Evolutionary conservation across 1,140 invertebrate genomes (phyloP), one percentile per base, ranked within the genome.

Genomic region (Camponotus floridanus): DNA sequence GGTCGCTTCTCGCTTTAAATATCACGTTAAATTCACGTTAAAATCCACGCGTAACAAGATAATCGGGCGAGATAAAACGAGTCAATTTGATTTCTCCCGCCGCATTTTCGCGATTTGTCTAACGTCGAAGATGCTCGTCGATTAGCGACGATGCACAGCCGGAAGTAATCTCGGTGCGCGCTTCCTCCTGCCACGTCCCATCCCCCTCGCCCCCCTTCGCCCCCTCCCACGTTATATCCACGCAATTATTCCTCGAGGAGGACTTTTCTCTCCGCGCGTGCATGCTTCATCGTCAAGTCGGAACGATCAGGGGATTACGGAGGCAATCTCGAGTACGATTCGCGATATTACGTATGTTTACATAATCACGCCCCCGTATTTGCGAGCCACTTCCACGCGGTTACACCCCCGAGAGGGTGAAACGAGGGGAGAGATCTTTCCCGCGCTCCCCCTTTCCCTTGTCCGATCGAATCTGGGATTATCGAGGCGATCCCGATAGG

Each of bases 271-370:
- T 15, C 31, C 8, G 3, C 21, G 11, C 31, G 64, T 21, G 59
- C 33, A 31, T 26, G 61, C 51, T 26, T 31, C 39, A 21, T 45
- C 45, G 68, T 36, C 39, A 8, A 18, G 39, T 26, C 13, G 18
- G 26, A 21, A 39, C 55, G 18, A 83, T 61, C 33, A n/a, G 8
- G 18, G 45, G 21, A 80, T 80, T 57, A 70, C 21, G 6, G 8
- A 36, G 8, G 31, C 45, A 55, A 80, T 80, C 33, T 55, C 76
- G 61, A 15, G 42, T 51, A 15, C 45, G 33, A 36, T 80, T 70
- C 45, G 76, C 33, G 33, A 67, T 51, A 79, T 79, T 79, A 68
- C n/a, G 33, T 55, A 33, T 80, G 65, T 80, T 80, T 70, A 80
- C 76, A 64, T 65, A 45, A 62, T 65, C 26, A 15, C 18, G 9